These are phyloP conservation scores for Mallotus villosus DNA, from an alignment of 2,797 vertebrate genomes.

Conservation along the genomic window DNA sequence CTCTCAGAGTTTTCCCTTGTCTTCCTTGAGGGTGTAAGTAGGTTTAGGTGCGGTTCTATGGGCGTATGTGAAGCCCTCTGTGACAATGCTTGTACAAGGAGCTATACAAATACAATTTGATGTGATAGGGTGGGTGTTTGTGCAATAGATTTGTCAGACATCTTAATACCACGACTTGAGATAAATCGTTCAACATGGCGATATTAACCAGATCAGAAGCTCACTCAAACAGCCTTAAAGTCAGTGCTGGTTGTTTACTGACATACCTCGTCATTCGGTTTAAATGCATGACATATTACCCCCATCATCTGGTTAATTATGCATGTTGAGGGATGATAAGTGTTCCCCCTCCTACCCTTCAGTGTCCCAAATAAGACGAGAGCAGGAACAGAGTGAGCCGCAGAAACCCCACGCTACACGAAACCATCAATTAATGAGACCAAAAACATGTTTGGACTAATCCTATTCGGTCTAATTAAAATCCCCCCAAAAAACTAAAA, in stretches of 20 bases:
- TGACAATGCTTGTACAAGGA: no score
- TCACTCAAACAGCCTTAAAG: neutral
- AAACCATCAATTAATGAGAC: slow-evolving; percentile 8
- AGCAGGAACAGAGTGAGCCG: neutral
- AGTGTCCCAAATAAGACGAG: slow-evolving; percentile 11
- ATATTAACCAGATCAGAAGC: slow-evolving; percentile 7
- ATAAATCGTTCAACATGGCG: slow-evolving; percentile 14
- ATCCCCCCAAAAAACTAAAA: neutral
- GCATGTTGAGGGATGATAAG: slow-evolving; percentile 7
- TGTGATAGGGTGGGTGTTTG: neutral
- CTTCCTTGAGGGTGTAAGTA: no score
- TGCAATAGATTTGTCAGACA: slow-evolving; percentile 5
- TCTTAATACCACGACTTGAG: neutral
- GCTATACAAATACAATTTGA: no score
- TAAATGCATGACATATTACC: slow-evolving; percentile 13
- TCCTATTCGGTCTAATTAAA: slow-evolving; percentile 5
- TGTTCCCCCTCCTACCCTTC: slow-evolving; percentile 12
- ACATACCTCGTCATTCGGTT: slow-evolving; percentile 14
- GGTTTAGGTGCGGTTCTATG: no score
- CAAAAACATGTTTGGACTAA: slow-evolving; percentile 10
- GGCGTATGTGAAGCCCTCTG: no score
- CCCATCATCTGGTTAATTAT: slow-evolving; percentile 23
- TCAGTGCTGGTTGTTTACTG: slow-evolving; percentile 12
- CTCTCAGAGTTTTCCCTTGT: no score
- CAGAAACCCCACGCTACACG: slow-evolving; percentile 2